These are phyloP conservation scores for Myrmophylax atrothorax DNA, from an alignment of 2,113 vertebrate genomes.

Conservation along the genomic window DNA sequence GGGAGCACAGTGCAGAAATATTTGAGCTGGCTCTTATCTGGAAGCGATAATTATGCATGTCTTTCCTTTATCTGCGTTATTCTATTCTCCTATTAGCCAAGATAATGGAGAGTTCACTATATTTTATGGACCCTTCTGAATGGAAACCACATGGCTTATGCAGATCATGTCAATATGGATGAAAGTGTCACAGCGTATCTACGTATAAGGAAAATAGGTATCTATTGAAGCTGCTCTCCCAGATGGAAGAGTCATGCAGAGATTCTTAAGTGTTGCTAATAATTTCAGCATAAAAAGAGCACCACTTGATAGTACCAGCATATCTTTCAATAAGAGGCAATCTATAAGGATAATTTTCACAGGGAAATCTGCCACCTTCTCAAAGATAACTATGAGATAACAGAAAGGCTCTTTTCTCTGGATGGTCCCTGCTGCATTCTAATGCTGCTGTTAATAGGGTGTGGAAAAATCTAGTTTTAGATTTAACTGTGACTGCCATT, in stretches of 20 bases:
- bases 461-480: slow-evolving; percentile 12
- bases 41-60: slow-evolving; percentile 46
- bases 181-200: slow-evolving; percentile 6
- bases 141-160: background rate
- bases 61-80: slow-evolving; percentile 49
- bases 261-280: background rate
- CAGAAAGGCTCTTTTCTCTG: background rate
- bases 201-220: background rate
- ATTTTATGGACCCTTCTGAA: background rate
- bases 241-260: background rate
- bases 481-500: background rate
- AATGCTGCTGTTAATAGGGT: slow-evolving; percentile 20
- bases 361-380: slow-evolving; percentile 12
- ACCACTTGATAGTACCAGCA: background rate
- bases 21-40: slow-evolving; percentile 6
- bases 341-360: slow-evolving; percentile 13
- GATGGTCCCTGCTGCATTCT: slow-evolving; percentile 9
- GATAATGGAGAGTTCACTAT: slow-evolving; percentile 32
- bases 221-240: background rate
- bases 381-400: slow-evolving; percentile 33
- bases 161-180: slow-evolving; percentile 3
- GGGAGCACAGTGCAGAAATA: background rate
- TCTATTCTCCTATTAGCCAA: slow-evolving; percentile 21
- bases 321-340: slow-evolving; percentile 26
- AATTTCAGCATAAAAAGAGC: slow-evolving; percentile 23